Percentiles rank a stretch among this genome's conserved stretches.
These are phyloP conservation scores for Amphilophus citrinellus DNA, from an alignment of 2,113 vertebrate genomes.

Conservation along the genomic window DNA sequence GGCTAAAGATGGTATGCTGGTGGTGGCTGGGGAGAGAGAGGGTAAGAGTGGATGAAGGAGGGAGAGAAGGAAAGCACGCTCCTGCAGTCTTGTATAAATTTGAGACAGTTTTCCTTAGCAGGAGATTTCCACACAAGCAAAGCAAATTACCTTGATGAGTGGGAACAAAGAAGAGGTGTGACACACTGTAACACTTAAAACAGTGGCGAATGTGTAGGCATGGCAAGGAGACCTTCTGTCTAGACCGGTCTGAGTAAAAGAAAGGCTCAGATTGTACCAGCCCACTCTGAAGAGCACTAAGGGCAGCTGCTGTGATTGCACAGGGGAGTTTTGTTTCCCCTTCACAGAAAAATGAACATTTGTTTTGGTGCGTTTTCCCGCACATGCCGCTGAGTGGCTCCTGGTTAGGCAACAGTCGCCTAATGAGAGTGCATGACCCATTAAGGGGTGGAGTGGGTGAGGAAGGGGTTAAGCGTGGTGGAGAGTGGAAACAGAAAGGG, in stretches of 20 bases:
- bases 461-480: slow-evolving; percentile 83
- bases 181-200: slow-evolving; percentile 39
- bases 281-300: slow-evolving; percentile 21
- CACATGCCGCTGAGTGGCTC: slow-evolving; percentile 55
- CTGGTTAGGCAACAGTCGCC: slow-evolving; percentile 58
- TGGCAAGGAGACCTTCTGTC: slow-evolving; percentile 48
- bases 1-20: slow-evolving; percentile 78
- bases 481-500: slow-evolving; percentile 78
- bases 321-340: slow-evolving; percentile 39
- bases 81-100: slow-evolving; percentile 66
- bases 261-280: slow-evolving; percentile 50
- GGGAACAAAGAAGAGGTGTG: slow-evolving; percentile 62
- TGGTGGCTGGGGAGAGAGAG: slow-evolving; percentile 54
- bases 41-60: slow-evolving; percentile 16
- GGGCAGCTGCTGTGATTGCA: slow-evolving; percentile 38
- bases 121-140: slow-evolving; percentile 71
- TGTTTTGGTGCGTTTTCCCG: slow-evolving; percentile 56
- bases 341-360: slow-evolving; percentile 44
- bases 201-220: slow-evolving; percentile 41
- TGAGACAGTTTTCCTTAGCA: slow-evolving; percentile 62
- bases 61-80: slow-evolving; percentile 41
- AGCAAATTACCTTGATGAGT: slow-evolving; percentile 63
- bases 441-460: slow-evolving; percentile 74
- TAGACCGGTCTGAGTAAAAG: slow-evolving; percentile 51
- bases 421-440: slow-evolving; percentile 74